A percentile compares a stretch with the other conserved stretches of the same genome.
phyloP scores from a whole-genome alignment of 2,888 invertebrate genomes.

The Ischnura elegans region DNA sequence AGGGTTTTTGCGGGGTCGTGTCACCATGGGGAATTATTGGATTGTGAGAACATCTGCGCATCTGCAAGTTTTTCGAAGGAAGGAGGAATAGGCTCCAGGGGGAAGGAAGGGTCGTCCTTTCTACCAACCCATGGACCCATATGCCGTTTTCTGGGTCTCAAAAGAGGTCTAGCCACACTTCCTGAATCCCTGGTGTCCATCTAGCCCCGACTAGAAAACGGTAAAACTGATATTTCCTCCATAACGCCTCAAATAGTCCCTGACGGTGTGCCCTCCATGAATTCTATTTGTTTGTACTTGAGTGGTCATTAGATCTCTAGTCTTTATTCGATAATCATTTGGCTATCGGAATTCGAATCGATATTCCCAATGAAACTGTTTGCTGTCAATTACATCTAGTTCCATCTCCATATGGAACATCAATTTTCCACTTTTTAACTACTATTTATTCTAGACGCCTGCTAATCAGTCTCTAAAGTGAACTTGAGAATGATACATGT shows the following conservation, averaged over 20 bases:
- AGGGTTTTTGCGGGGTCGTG: neutral
- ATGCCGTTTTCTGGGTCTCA: neutral
- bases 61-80: neutral
- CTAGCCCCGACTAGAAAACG: neutral
- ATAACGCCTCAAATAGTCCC: neutral
- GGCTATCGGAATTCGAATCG: too few relatives aligned
- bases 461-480: too few relatives aligned
- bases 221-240: neutral
- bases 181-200: neutral
- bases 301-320: too few relatives aligned
- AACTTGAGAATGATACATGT: too few relatives aligned
- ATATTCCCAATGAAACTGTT: too few relatives aligned
- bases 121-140: neutral
- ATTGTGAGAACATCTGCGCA: slow-evolving; percentile 54
- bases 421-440: too few relatives aligned
- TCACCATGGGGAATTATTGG: slow-evolving; percentile 41
- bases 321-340: too few relatives aligned
- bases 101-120: neutral
- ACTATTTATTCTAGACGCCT: too few relatives aligned
- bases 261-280: neutral
- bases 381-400: too few relatives aligned
- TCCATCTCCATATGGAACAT: too few relatives aligned
- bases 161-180: neutral
- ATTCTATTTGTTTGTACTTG: neutral
- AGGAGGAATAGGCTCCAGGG: neutral